Evolutionary conservation across 92 coral and sea anemone species (phyloP).

Genomic region (Diadumene lineata): DNA sequence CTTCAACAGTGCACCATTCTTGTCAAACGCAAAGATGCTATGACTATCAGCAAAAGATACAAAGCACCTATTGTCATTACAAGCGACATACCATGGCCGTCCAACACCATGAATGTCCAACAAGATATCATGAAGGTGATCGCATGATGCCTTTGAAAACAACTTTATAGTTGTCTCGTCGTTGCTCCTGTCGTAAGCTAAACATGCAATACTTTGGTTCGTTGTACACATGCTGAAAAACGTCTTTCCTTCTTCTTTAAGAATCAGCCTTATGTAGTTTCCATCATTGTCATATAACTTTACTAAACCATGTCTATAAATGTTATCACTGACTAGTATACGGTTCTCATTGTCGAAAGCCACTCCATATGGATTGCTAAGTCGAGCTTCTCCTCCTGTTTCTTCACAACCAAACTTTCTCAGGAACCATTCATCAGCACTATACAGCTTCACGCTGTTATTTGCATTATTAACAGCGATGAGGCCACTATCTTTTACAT

Average conservation of each 20-base stretch:
- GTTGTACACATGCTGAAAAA: slow-evolving; percentile 1
- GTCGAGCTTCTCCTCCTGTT: slow-evolving; percentile 5
- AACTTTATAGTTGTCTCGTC: not conserved
- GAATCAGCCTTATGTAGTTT: not conserved
- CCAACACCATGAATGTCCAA: not conserved
- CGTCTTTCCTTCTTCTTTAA: not conserved
- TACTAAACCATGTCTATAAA: not conserved
- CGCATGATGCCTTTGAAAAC: not conserved
- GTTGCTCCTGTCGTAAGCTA: not conserved
- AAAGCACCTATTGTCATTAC: slow-evolving; percentile 8
- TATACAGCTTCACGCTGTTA: not conserved
- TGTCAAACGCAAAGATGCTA: not conserved
- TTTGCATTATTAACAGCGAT: not conserved
- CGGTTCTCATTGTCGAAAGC: not conserved
- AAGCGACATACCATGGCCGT: not conserved
- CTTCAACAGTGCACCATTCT: slow-evolving; percentile 10
- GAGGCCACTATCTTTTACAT: not conserved
- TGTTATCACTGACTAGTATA: not conserved
- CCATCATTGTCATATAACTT: slow-evolving; percentile 3
- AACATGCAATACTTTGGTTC: slow-evolving; percentile 2
- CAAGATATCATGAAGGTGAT: not conserved
- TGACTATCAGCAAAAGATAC: not conserved
- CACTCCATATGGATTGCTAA: not conserved
- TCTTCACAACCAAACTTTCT: slow-evolving; percentile 8
- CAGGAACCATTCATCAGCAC: not conserved